Evolutionary conservation across 2,113 vertebrate species (phyloP), one percentile per base, ranked within the genome.

Genomic region (Triplophysa dalaica): DNA sequence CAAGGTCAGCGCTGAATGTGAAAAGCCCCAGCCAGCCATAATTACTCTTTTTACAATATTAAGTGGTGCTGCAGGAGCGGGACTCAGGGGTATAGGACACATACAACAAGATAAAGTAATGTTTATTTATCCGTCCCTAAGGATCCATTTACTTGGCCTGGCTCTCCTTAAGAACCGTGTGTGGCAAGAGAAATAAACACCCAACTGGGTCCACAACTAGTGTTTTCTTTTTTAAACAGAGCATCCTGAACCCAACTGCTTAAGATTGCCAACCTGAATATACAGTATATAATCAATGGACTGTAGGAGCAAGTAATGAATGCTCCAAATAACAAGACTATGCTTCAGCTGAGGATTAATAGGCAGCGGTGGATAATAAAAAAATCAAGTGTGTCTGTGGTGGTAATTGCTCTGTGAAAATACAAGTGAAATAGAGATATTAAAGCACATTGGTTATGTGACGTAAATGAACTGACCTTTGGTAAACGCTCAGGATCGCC

Each of bases 401-500:
- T 33, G 26, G 73, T 50, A 64, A 29, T 63, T 62, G 22, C 60
- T 63, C 22, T 21, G 16, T 75, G 73, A 63, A 75, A 50, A 62
- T 7, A 12, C 12, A 75, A 45, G 24, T 12, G 5, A 75, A 75
- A 22, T 24, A 63, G 54, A 16, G 13, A 58, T 21, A 70, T 70
- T n/a, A n/a, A 69, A 68, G 50, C 24, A 21, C 17, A 33, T 8
- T 11, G 16, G 13, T 45, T 22, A 26, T 41, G 22, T 61, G 11
- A 68, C 2, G 26, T 56, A 17, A 26, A 68, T 61, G 38, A 22
- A 67, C 76, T 83, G 93, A 98, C 97, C 97, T 99, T 99, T 22
- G 97, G 97, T 93, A 99, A 89, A 93, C 96, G 94, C 85, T 99
- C 97, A 0, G 97, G 97, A 85, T 99, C 97, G 75, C 97, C 97